Base-by-base conservation (phyloP, 2,113 vertebrate genomes). In the Anseranas semipalmata region DNA sequence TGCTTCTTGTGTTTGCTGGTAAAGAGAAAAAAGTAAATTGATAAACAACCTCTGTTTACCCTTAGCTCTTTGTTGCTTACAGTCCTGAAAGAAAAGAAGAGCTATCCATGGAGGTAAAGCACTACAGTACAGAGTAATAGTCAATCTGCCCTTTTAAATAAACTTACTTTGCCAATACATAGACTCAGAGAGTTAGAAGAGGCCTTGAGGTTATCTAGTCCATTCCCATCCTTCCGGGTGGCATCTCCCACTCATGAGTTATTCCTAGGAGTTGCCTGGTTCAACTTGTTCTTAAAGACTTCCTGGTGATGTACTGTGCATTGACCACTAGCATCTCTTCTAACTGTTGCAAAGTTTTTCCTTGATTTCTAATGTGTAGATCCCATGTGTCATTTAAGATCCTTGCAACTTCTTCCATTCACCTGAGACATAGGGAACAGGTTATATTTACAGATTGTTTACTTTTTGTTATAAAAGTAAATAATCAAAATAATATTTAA, bases 11-110 rank as follows among this genome's bases (percentile, higher is more conserved):
- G 65, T 92, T 96, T 92, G 46, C 83, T 84, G 65, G 25, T 6
- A 22, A 60, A 92, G 22, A 74, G 10, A 60, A 92, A 90, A 83
- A 73, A 83, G 15, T 14, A 86, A 45, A 48, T 46, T 88, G n/a
- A 63, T 84, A 67, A 92, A 86, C 68, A 89, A 46, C n/a, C 25
- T 81, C 55, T 86, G 72, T 92, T 92, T 97, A 92, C 37, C 9
- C 16, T 92, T 63, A 87, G 72, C 8, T 90, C 41, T 74, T 56
- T 70, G 35, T 32, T 84, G 32, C 79, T 93, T 77, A 37, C 32
- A 35, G 12, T 63, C 16, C 50, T 84, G 72, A 62, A 93, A 45
- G 30, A 66, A 86, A 59, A 66, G 52, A 58, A 93, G 32, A 87
- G 53, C 37, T 58, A 22, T 37, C 16, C 28, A 70, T 32, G 43